phyloP scores from a whole-genome alignment of 1,140 invertebrate genomes.

The Scaptomyza graminum region DNA sequence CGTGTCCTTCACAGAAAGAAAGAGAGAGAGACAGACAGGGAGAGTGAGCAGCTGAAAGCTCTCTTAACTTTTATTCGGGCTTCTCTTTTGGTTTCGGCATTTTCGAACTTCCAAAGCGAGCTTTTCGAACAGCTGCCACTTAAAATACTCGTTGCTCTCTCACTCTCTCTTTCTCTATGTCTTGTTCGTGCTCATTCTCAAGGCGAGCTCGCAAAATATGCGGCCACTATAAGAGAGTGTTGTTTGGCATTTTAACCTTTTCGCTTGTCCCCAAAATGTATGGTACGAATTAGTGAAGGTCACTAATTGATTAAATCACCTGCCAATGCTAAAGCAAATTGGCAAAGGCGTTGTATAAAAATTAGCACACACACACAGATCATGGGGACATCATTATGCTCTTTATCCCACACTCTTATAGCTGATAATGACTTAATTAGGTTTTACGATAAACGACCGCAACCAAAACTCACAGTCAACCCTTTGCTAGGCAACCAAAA shows the following conservation, averaged over 20 bases:
- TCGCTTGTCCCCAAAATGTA: constrained; percentile 57
- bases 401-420: constrained; percentile 30
- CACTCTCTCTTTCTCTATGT: constrained; percentile 10
- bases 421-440: constrained; percentile 82
- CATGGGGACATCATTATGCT: constrained; percentile 1
- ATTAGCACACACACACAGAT: constrained; percentile 5
- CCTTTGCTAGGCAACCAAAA: constrained; percentile 15
- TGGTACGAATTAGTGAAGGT: constrained; percentile 69
- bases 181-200: constrained; percentile 1
- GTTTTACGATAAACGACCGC: constrained; percentile 48
- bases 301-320: constrained; percentile 78
- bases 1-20: not conserved
- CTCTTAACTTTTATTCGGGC: constrained; percentile 44
- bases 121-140: constrained; percentile 20
- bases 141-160: constrained; percentile 5
- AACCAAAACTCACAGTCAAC: constrained; percentile 14
- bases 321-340: constrained; percentile 30
- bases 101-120: constrained; percentile 68
- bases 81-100: not conserved
- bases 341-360: not conserved
- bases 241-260: constrained; percentile 79
- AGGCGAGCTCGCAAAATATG: constrained; percentile 7
- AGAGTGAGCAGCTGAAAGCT: constrained; percentile 47
- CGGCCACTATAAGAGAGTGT: constrained; percentile 57
- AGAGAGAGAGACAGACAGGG: not conserved